Base-by-base conservation (phyloP, 2,797 vertebrate species). In the Decapterus maruadsi region DNA sequence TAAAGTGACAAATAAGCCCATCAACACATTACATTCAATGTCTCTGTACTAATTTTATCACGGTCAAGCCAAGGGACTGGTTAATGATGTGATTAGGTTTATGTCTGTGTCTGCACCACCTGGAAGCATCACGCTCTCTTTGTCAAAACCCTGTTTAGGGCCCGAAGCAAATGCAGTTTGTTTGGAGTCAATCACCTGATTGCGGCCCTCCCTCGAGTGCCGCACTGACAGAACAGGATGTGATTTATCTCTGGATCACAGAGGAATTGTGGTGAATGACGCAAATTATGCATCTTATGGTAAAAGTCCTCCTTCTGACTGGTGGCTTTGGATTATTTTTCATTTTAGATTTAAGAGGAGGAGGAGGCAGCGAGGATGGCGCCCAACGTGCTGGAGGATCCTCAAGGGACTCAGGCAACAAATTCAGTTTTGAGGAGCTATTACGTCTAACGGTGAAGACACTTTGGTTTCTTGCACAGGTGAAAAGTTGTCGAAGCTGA, bases 1-100 rank as follows among this genome's bases (percentile, higher is more conserved):
- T 87, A 83, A 43, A 81, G 67, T 85, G 86, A 90, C 78, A 84
- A 90, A 89, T 84, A 77, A 87, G 84, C 85, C 74, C 12, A 86
- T 89, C 79, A 89, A 69, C 82, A 86, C 70, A 89, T 90, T 87
- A 86, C 80, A 77, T 69, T 81, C 38, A 80, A 82, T 85, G 75
- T 79, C 75, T 26, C 26, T 26, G 67, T 69, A 61, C 73, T 85
- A 85, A 89, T 89, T 83, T 66, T 63, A 88, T 87, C 85, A 79
- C 3, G 50, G 58, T 80, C 68, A 84, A 82, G 68, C 76, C 72
- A 42, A 77, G 87, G 81, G 82, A 86, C 76, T 16, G 56, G 46
- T 71, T 70, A 73, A 86, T 83, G 75, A 91, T 84, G 71, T 72
- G 89, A 91, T 93, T 86, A 82, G 68, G 34, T 76, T 63, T 53